Conservation (phyloP, 2,113 vertebrate genomes). For the Aptenodytes patagonicus region DNA sequence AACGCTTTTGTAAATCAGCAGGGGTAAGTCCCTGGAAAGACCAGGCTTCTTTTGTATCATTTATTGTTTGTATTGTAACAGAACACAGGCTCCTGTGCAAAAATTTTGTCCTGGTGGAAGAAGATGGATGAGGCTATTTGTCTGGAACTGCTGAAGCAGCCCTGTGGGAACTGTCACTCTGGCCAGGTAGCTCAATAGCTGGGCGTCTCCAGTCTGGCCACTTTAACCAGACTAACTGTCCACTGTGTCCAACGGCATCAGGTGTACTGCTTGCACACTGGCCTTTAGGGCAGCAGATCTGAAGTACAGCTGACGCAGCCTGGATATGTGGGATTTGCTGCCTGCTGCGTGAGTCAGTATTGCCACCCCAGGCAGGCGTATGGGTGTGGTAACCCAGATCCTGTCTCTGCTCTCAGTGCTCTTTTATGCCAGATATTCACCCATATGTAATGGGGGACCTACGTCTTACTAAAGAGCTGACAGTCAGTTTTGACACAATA, state of each 20-base stretch:
- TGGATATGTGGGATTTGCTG: neutral
- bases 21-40: neutral
- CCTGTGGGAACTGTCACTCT: neutral
- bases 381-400: neutral
- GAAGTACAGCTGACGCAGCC: neutral
- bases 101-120: neutral
- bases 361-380: neutral
- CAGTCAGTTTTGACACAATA: neutral
- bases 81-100: neutral
- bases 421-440: neutral
- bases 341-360: neutral
- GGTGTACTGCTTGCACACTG: accelerated
- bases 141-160: neutral
- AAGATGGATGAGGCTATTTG: neutral
- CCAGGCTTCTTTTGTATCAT: neutral
- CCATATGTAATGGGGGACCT: neutral
- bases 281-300: neutral
- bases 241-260: accelerated
- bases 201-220: neutral
- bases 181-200: neutral
- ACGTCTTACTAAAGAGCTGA: neutral
- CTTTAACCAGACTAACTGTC: neutral
- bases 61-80: neutral
- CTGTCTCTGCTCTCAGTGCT: neutral
- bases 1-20: neutral